Conservation (phyloP, 2,113 vertebrate genomes). For the Zootoca vivipara region DNA sequence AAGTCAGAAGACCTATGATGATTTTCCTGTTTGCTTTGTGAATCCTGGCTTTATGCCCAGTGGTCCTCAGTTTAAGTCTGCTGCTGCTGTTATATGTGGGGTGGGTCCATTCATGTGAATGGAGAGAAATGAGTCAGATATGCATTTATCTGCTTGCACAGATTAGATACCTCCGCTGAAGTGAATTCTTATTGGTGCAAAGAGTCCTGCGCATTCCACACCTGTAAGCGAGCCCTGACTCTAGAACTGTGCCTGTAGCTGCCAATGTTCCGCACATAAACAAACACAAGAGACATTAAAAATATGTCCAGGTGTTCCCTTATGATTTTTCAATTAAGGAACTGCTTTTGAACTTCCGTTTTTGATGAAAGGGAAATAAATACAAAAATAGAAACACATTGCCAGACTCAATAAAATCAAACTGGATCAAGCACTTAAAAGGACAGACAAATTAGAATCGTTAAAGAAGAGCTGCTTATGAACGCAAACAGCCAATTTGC, state of each 20-base stretch:
- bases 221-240: neutral
- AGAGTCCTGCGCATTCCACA: neutral
- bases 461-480: constrained; percentile 1
- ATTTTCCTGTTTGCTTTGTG: no score
- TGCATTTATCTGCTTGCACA: neutral
- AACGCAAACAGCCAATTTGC: neutral
- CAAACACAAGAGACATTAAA: neutral
- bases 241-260: neutral
- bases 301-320: neutral
- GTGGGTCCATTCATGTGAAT: neutral
- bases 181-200: neutral
- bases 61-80: no score
- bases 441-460: constrained; percentile 18
- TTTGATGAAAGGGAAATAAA: constrained; percentile 1
- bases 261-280: neutral
- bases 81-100: neutral
- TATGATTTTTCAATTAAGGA: neutral
- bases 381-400: constrained; percentile 9
- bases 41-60: no score
- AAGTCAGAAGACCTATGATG: no score
- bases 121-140: neutral
- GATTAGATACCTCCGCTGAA: neutral
- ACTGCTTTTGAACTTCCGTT: constrained; percentile 7
- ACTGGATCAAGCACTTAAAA: constrained; percentile 5
- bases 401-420: constrained; percentile 19